A percentile compares a stretch with the other conserved stretches of the same genome.
Evolutionary conservation across 1,140 invertebrate species (phyloP).

Genomic region (Melanaphis sacchari): DNA sequence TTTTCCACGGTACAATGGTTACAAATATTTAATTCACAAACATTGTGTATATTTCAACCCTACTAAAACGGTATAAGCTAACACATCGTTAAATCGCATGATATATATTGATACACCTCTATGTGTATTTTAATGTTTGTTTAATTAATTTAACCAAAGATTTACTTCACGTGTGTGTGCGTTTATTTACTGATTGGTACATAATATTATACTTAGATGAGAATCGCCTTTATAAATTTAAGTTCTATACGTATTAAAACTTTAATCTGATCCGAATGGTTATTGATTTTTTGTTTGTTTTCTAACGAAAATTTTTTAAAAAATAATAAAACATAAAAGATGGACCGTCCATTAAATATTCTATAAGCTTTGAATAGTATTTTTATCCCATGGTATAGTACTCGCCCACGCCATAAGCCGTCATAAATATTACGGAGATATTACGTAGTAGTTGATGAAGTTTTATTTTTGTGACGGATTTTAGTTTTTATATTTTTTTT

Average conservation of each 20-base stretch:
- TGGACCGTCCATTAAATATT: slow-evolving; percentile 1
- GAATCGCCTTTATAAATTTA: neutral
- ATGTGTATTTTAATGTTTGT: too few relatives aligned
- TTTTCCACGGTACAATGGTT: too few relatives aligned
- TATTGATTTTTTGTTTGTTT: neutral
- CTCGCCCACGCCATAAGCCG: neutral
- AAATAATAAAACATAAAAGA: slow-evolving; percentile 13
- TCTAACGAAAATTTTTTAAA: neutral
- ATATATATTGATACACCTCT: too few relatives aligned
- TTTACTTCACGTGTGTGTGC: too few relatives aligned
- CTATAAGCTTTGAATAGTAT: slow-evolving; percentile 14
- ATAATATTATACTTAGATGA: neutral
- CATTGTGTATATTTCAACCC: too few relatives aligned
- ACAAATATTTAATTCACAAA: too few relatives aligned
- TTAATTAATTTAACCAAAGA: too few relatives aligned
- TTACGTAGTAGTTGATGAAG: neutral
- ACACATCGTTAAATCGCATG: too few relatives aligned
- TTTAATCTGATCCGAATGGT: neutral
- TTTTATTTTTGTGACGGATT: slow-evolving; percentile 10
- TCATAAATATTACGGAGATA: slow-evolving; percentile 5
- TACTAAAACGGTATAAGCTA: too few relatives aligned
- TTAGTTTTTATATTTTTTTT: neutral
- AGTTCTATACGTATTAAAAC: neutral
- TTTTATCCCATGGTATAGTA: neutral
- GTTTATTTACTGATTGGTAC: neutral